phyloP scores from a whole-genome alignment of 1,140 invertebrate species.

The Trypoxylus dichotomus region DNA sequence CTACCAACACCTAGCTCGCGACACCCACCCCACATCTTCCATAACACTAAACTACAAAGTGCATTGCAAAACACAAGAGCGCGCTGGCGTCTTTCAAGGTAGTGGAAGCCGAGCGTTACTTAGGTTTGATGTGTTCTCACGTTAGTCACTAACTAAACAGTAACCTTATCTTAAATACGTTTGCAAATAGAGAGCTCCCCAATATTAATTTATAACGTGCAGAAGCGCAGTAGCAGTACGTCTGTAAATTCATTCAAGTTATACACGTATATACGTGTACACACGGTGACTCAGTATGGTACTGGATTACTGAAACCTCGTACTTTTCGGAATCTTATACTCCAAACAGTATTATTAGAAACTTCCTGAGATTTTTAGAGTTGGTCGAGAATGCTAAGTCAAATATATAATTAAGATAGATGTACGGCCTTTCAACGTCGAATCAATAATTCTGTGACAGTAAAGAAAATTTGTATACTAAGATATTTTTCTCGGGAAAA shows the following conservation, averaged over 20 bases:
- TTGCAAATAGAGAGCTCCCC: constrained; percentile 41
- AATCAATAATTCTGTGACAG: no score
- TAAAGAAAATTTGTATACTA: no score
- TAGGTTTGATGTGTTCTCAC: constrained; percentile 37
- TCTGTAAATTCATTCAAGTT: constrained; percentile 1
- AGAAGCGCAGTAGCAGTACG: constrained; percentile 13
- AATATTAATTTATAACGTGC: constrained; percentile 27
- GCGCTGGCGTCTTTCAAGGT: constrained; percentile 26
- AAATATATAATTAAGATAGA: no score
- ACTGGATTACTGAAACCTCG: background rate
- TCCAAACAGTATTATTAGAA: no score
- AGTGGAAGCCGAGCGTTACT: background rate
- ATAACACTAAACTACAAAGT: constrained; percentile 31
- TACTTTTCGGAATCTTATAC: no score
- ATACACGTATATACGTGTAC: background rate
- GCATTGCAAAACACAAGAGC: constrained; percentile 36
- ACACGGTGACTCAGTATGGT: background rate
- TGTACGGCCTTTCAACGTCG: no score
- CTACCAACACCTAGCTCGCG: background rate
- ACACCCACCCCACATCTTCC: background rate
- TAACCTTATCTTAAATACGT: constrained; percentile 44
- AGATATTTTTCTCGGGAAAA: no score
- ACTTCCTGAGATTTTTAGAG: no score
- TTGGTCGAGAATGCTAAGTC: no score
- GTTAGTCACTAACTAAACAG: constrained; percentile 46